A percentile compares a stretch with the other conserved stretches of the same genome.
Evolutionary conservation across 2,113 vertebrate species (phyloP).

Genomic region (Pomatorhinus ruficollis): DNA sequence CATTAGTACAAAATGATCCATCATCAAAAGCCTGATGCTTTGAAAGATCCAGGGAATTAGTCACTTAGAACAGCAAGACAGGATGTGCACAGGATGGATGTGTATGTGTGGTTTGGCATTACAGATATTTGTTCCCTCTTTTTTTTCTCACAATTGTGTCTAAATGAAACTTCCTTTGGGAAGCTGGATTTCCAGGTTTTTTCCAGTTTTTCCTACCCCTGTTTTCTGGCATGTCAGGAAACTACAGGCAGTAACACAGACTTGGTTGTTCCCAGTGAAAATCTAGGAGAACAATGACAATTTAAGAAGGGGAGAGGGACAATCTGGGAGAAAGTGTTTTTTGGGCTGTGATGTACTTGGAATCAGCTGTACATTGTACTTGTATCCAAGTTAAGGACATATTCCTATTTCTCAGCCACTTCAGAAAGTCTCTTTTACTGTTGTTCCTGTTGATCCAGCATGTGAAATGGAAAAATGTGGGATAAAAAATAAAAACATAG

Average conservation of each 20-base stretch:
- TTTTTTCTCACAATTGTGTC: background rate
- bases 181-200: background rate
- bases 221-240: background rate
- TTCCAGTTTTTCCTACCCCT: background rate
- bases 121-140: background rate
- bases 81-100: background rate
- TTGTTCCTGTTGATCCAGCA: background rate
- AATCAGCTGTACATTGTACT: background rate
- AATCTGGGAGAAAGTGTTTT: background rate
- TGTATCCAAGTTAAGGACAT: background rate
- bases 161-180: background rate
- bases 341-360: background rate
- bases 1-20: background rate
- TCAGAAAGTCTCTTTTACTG: background rate
- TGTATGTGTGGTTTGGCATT: background rate
- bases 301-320: background rate
- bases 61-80: background rate
- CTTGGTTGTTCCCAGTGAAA: background rate
- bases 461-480: background rate
- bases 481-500: background rate
- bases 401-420: background rate
- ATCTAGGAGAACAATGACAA: background rate
- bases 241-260: background rate
- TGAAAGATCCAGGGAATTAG: background rate
- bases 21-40: background rate